Evolutionary conservation across 2,888 invertebrate species (phyloP).

Genomic region (Caradrina clavipalpis): DNA sequence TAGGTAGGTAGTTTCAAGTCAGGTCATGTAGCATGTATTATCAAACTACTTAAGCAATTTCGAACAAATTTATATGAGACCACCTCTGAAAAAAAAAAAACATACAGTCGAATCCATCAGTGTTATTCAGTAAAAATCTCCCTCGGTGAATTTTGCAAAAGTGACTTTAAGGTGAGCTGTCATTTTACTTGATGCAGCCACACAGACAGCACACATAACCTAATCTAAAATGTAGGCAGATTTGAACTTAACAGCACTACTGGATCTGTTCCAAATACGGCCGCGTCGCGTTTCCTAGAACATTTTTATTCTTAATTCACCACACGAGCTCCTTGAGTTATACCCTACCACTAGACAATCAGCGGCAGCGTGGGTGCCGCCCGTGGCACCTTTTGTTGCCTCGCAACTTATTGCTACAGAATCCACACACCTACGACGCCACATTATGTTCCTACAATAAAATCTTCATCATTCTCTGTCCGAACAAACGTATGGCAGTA

Average conservation of each 20-base stretch:
- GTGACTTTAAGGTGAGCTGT: too few species aligned
- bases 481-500: slow-evolving; percentile 75
- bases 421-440: slow-evolving; percentile 76
- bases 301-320: slow-evolving; percentile 63
- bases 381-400: slow-evolving; percentile 79
- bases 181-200: too few species aligned
- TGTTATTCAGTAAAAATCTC: too few species aligned
- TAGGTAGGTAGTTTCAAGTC: too few species aligned
- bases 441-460: slow-evolving; percentile 82
- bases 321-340: slow-evolving; percentile 72
- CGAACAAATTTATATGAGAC: too few species aligned
- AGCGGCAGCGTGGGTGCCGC: slow-evolving; percentile 76
- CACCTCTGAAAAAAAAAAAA: slow-evolving; percentile 8
- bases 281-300: slow-evolving; percentile 26
- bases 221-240: too few species aligned
- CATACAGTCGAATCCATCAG: too few species aligned
- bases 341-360: slow-evolving; percentile 75
- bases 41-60: too few species aligned
- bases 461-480: slow-evolving; percentile 83
- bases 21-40: not conserved
- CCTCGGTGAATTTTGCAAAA: too few species aligned
- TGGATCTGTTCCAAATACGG: slow-evolving; percentile 16
- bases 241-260: too few species aligned
- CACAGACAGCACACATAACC: too few species aligned
- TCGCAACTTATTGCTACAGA: slow-evolving; percentile 80